These are phyloP conservation scores for Valencia hispanica DNA, from an alignment of 2,797 vertebrate species.

Conservation along the genomic window DNA sequence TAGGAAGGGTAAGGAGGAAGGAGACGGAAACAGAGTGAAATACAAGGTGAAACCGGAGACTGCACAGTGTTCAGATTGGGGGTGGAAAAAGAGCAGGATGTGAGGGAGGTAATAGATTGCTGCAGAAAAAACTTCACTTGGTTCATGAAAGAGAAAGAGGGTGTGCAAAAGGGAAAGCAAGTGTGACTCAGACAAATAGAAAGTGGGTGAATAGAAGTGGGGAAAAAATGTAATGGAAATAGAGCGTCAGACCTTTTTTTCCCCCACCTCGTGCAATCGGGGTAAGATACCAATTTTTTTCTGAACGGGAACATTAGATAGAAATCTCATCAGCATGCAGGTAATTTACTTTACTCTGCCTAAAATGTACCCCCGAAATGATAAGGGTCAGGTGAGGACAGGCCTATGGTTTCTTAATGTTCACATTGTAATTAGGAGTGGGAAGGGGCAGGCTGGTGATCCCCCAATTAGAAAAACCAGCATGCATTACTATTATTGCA, in stretches of 20 bases:
- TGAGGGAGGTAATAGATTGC: slow-evolving; percentile 55
- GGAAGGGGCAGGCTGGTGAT: slow-evolving; percentile 21
- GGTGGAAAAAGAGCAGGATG: slow-evolving; percentile 12
- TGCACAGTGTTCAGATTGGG: slow-evolving; percentile 18
- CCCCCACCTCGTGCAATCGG: slow-evolving; percentile 31
- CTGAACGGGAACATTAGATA: slow-evolving; percentile 74
- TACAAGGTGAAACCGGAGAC: slow-evolving; percentile 19
- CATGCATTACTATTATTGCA: no score
- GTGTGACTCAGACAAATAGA: slow-evolving; percentile 45
- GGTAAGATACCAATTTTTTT: slow-evolving; percentile 60
- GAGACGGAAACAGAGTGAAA: slow-evolving; percentile 15
- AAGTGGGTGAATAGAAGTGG: slow-evolving; percentile 20
- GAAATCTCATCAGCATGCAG: slow-evolving; percentile 74
- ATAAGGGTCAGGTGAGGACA: slow-evolving; percentile 43
- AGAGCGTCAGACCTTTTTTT: slow-evolving; percentile 36
- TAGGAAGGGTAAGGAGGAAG: slow-evolving; percentile 1
- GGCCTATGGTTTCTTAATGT: slow-evolving; percentile 22
- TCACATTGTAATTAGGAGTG: slow-evolving; percentile 18
- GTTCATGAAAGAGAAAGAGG: slow-evolving; percentile 40
- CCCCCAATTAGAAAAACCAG: neutral
- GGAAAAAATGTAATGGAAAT: slow-evolving; percentile 45
- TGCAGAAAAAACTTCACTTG: slow-evolving; percentile 42
- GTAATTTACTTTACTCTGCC: slow-evolving; percentile 66
- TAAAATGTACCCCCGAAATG: slow-evolving; percentile 64
- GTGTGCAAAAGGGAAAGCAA: slow-evolving; percentile 19